Evolutionary conservation across 2,113 vertebrate species (phyloP).

Genomic region (Melanerpes formicivorus): DNA sequence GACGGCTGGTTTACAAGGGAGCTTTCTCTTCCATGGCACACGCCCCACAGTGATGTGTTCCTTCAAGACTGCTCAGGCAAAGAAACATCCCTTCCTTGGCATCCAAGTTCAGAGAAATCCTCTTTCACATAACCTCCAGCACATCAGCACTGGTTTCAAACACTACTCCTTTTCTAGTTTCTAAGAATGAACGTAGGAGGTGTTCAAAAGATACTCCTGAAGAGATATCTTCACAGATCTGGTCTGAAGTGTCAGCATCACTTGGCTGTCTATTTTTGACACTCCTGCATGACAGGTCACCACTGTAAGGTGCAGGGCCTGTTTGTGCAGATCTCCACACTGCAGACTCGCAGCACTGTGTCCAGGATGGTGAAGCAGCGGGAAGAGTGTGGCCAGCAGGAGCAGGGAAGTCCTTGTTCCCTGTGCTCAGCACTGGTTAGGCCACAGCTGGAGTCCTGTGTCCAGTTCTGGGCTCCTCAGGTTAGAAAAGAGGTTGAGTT

Average conservation of each 20-base stretch:
- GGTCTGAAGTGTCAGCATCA: neutral
- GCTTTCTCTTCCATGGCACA: neutral
- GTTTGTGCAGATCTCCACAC: neutral
- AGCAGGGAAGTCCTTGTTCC: too few relatives aligned
- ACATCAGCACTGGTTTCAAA: neutral
- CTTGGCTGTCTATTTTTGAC: neutral
- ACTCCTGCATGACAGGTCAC: neutral
- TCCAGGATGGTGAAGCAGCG: neutral
- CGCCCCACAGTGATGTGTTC: neutral
- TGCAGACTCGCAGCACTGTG: neutral
- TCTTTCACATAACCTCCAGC: neutral
- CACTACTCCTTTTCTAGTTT: neutral
- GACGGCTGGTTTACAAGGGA: neutral
- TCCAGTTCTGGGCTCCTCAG: too few relatives aligned
- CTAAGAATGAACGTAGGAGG: neutral
- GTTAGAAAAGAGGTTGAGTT: too few relatives aligned
- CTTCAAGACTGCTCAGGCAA: neutral
- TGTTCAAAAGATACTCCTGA: neutral
- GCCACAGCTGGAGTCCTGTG: too few relatives aligned
- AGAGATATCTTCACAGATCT: neutral
- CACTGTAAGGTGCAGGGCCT: rapidly evolving
- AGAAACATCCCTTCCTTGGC: neutral
- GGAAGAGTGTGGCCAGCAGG: too few relatives aligned
- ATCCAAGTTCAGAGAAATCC: neutral
- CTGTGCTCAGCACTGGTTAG: too few relatives aligned